Conservation (phyloP, 2,888 invertebrate species). For the Drosophila koepferae region DNA sequence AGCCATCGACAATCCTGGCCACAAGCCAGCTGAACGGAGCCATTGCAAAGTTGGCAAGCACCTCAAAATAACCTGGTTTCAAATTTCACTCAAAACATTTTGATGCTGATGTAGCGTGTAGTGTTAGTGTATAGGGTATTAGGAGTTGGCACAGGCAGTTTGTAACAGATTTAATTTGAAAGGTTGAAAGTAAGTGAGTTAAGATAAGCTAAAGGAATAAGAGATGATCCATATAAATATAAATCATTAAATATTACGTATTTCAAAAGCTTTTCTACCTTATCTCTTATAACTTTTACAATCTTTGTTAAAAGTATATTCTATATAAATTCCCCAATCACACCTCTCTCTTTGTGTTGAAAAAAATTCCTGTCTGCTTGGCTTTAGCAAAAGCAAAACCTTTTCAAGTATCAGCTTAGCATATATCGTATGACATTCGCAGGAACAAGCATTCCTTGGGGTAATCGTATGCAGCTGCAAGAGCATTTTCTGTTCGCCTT, state of each 20-base stretch:
- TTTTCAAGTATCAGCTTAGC: not conserved
- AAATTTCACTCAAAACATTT: slow-evolving; percentile 62
- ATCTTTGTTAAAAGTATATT: too few species aligned
- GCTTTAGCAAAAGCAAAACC: not conserved
- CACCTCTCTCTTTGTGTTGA: not conserved
- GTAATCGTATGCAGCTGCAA: not conserved
- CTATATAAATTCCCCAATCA: too few species aligned
- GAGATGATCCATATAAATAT: too few species aligned
- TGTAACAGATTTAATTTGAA: not conserved
- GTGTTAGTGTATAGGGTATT: not conserved
- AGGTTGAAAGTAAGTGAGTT: too few species aligned
- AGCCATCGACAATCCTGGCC: slow-evolving; percentile 4
- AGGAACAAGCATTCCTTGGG: not conserved
- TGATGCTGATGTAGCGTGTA: not conserved
- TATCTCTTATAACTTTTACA: too few species aligned
- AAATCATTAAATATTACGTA: too few species aligned
- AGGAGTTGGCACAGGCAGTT: too few species aligned
- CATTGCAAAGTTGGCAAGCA: slow-evolving; percentile 25
- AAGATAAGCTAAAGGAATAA: too few species aligned
- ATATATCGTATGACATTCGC: not conserved
- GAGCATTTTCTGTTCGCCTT: not conserved
- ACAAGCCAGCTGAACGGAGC: slow-evolving; percentile 19
- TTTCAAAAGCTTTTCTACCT: too few species aligned
- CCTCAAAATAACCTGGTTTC: slow-evolving; percentile 55
- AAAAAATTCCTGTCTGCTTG: not conserved